phyloP scores from a whole-genome alignment of 2,888 invertebrate genomes.

The Diarsia rubi region DNA sequence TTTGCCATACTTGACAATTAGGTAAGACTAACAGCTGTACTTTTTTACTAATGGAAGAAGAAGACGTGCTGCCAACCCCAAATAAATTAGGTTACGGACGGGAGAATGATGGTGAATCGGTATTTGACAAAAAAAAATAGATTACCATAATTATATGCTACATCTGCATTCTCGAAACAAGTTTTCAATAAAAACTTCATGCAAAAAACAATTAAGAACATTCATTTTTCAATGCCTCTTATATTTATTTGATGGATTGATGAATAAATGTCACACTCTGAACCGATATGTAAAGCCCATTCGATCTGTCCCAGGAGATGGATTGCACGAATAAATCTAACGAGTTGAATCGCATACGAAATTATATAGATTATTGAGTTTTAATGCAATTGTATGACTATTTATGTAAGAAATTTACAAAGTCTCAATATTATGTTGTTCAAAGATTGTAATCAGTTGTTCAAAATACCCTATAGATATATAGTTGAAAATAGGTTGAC shows the following conservation, averaged over 20 bases:
- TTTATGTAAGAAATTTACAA: too few species aligned
- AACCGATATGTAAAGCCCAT: constrained; percentile 42
- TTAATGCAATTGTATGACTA: not conserved
- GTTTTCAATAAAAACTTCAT: constrained; percentile 1
- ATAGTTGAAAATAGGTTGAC: too few species aligned
- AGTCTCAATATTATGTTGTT: too few species aligned
- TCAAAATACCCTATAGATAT: too few species aligned
- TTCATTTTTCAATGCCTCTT: constrained; percentile 42
- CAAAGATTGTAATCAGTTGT: too few species aligned
- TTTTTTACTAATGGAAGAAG: not conserved
- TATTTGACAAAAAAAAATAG: not conserved
- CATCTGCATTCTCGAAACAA: not conserved
- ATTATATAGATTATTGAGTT: not conserved
- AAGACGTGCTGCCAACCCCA: too few species aligned
- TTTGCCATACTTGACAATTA: not conserved
- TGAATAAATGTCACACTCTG: constrained; percentile 32
- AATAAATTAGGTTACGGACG: too few species aligned
- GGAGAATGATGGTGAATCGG: not conserved
- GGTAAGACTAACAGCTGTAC: not conserved
- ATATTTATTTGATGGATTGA: constrained; percentile 43
- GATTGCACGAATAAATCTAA: constrained; percentile 42
- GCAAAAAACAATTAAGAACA: constrained; percentile 23
- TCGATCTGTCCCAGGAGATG: constrained; percentile 29
- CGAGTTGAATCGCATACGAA: constrained; percentile 8
- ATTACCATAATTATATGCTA: not conserved